These are phyloP conservation scores for Spinus olivaceus DNA, from an alignment of 2,797 vertebrate genomes.

Conservation along the genomic window DNA sequence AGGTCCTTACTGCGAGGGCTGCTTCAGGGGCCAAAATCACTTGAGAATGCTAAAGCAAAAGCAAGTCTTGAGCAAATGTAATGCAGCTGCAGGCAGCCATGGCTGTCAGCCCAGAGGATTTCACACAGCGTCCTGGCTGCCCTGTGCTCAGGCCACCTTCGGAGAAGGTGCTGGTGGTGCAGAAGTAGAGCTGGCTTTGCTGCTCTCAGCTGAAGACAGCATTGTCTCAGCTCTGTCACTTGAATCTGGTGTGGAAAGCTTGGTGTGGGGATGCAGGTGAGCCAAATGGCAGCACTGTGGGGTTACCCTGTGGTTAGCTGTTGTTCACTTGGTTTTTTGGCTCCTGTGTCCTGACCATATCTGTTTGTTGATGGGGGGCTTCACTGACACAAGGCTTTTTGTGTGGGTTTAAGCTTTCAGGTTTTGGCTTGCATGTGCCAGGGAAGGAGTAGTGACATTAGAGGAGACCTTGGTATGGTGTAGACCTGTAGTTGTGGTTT, in stretches of 20 bases:
- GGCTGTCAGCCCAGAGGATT: neutral
- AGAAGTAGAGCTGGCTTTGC: neutral
- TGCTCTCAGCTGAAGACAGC: neutral
- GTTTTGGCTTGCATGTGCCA: neutral
- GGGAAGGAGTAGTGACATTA: rapidly evolving
- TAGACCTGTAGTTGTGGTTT: neutral
- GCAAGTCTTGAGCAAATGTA: neutral
- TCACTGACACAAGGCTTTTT: neutral
- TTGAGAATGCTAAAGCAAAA: neutral
- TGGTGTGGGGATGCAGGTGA: neutral
- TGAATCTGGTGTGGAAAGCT: rapidly evolving
- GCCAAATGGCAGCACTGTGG: rapidly evolving
- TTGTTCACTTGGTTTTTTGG: neutral
- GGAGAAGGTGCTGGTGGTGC: neutral
- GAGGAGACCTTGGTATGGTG: neutral
- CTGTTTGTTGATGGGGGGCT: neutral
- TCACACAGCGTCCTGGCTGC: rapidly evolving
- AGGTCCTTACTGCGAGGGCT: neutral
- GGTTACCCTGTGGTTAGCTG: neutral
- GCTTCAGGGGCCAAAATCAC: neutral
- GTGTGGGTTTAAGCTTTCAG: neutral
- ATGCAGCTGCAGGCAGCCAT: neutral
- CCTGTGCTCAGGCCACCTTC: neutral
- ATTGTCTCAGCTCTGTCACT: neutral
- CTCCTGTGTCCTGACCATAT: neutral